phyloP scores from a whole-genome alignment of 2,113 vertebrate genomes.

The Semicossyphus pulcher region DNA sequence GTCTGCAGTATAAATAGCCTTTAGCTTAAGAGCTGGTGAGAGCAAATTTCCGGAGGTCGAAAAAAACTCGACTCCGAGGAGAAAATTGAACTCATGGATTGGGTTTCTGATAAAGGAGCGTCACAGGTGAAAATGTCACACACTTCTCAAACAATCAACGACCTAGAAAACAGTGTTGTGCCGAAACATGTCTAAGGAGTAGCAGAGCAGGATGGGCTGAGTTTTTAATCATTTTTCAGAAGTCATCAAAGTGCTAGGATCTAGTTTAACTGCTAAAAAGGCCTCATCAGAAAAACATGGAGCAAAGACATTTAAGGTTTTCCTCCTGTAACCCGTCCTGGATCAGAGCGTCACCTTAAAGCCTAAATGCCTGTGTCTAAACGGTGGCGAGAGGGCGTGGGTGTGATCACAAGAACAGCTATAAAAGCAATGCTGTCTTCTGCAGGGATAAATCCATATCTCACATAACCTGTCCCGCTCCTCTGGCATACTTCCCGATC shows the following conservation, averaged over 20 bases:
- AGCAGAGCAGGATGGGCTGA: slow-evolving; percentile 19
- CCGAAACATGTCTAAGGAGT: slow-evolving; percentile 14
- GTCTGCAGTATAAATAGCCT: slow-evolving; percentile 65
- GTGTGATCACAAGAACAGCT: slow-evolving; percentile 19
- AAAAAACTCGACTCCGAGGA: slow-evolving; percentile 13
- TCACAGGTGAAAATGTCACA: slow-evolving; percentile 10
- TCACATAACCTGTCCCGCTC: slow-evolving; percentile 66
- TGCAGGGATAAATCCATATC: slow-evolving; percentile 60
- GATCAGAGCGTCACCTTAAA: slow-evolving; percentile 26
- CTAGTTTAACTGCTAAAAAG: slow-evolving; percentile 11
- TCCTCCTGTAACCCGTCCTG: slow-evolving; percentile 6
- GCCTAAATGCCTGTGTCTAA: slow-evolving; percentile 26
- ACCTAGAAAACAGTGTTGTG: slow-evolving; percentile 12
- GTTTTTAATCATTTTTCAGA: slow-evolving; percentile 37
- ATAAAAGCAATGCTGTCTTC: slow-evolving; percentile 23
- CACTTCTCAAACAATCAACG: background rate
- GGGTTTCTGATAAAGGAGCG: slow-evolving; percentile 7
- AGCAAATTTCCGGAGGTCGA: background rate
- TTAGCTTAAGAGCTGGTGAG: slow-evolving; percentile 32
- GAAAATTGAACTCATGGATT: slow-evolving; percentile 18
- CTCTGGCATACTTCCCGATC: slow-evolving; percentile 55
- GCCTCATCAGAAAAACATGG: slow-evolving; percentile 24
- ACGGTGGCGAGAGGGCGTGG: background rate
- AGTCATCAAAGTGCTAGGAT: slow-evolving; percentile 17
- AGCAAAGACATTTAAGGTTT: slow-evolving; percentile 19